These are phyloP conservation scores for Diadromus collaris DNA, from an alignment of 2,888 invertebrate genomes.

Conservation along the genomic window DNA sequence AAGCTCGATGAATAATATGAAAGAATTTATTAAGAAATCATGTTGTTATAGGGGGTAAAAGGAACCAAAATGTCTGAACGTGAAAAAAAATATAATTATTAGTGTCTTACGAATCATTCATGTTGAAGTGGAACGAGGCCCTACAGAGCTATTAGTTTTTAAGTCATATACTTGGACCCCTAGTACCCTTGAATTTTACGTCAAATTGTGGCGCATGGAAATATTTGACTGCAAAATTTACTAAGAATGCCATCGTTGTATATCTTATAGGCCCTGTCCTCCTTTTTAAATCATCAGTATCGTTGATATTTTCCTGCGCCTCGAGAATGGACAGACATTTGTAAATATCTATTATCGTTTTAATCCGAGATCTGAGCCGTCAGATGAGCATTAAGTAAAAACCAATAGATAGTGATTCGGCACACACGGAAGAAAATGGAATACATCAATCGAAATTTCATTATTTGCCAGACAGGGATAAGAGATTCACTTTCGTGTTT, in stretches of 20 bases:
- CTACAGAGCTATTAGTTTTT: slow-evolving; percentile 70
- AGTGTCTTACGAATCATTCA: slow-evolving; percentile 65
- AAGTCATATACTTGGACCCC: slow-evolving; percentile 58
- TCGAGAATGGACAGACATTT: slow-evolving; percentile 57
- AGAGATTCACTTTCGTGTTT: slow-evolving; percentile 11
- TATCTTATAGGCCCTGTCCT: background rate
- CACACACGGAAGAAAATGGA: background rate
- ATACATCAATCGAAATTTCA: background rate
- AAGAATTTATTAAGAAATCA: slow-evolving; percentile 60
- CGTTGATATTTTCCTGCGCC: slow-evolving; percentile 65
- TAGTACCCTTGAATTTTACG: slow-evolving; percentile 7
- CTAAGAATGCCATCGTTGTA: background rate
- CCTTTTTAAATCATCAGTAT: background rate
- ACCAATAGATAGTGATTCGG: background rate
- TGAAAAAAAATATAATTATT: slow-evolving; percentile 60
- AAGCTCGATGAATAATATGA: slow-evolving; percentile 51
- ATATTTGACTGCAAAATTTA: slow-evolving; percentile 41
- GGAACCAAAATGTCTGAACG: slow-evolving; percentile 64
- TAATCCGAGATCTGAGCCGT: slow-evolving; percentile 12
- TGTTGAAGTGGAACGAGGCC: slow-evolving; percentile 67
- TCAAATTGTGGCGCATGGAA: slow-evolving; percentile 60
- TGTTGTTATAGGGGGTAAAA: slow-evolving; percentile 64
- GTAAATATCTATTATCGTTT: slow-evolving; percentile 65
- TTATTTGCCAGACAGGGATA: background rate
- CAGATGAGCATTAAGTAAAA: slow-evolving; percentile 11